Evolutionary conservation across 2,888 invertebrate genomes (phyloP).

Genomic region (Drosophila mayaguana): DNA sequence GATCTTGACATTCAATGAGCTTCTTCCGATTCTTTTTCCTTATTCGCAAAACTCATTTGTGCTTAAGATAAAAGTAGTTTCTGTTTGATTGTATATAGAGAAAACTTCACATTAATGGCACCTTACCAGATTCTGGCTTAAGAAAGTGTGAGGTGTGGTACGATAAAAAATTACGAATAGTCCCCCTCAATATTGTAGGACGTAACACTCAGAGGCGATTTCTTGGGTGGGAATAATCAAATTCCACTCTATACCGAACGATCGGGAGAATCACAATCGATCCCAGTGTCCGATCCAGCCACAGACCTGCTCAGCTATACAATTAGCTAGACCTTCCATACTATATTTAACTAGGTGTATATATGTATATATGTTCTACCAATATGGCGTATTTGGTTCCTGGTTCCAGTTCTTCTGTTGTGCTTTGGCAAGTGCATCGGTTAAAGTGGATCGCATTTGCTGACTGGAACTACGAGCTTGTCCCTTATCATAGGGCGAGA

Average conservation of each 20-base stretch:
- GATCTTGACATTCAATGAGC: slow-evolving; percentile 53
- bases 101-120: slow-evolving; percentile 56
- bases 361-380: slow-evolving; percentile 60
- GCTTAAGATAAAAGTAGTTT: slow-evolving; percentile 73
- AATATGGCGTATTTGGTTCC: slow-evolving; percentile 78
- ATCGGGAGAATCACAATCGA: slow-evolving; percentile 12
- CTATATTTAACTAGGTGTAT: slow-evolving; percentile 8
- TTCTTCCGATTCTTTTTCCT: not conserved
- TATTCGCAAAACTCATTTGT: slow-evolving; percentile 47
- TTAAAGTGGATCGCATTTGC: slow-evolving; percentile 76
- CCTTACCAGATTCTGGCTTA: slow-evolving; percentile 47
- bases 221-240: slow-evolving; percentile 36
- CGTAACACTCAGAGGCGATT: slow-evolving; percentile 18
- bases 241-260: slow-evolving; percentile 29
- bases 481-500: slow-evolving; percentile 83
- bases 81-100: slow-evolving; percentile 60
- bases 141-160: slow-evolving; percentile 35
- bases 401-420: slow-evolving; percentile 43
- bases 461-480: slow-evolving; percentile 69
- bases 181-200: not conserved
- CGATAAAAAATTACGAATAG: slow-evolving; percentile 28
- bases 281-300: slow-evolving; percentile 16
- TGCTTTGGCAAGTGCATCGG: slow-evolving; percentile 77
- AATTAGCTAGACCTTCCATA: slow-evolving; percentile 17
- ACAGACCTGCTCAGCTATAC: slow-evolving; percentile 43